These are phyloP conservation scores for Gorsachius goisagi DNA, from an alignment of 2,113 vertebrate species.

Conservation along the genomic window DNA sequence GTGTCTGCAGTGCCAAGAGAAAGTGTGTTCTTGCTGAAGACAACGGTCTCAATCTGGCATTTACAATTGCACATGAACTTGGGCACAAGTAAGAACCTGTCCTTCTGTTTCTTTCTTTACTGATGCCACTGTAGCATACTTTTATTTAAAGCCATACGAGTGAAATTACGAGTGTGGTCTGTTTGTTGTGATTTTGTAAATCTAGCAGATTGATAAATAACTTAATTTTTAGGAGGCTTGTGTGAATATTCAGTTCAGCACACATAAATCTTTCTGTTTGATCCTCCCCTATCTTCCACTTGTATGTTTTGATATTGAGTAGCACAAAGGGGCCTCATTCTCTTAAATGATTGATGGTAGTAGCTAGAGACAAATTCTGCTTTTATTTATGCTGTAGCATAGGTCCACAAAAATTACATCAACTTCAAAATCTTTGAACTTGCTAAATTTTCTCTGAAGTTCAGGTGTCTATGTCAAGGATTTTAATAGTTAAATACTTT, in stretches of 20 bases:
- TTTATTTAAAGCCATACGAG: not conserved
- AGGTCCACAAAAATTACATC: not conserved
- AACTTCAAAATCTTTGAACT: not conserved
- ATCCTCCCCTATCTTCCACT: not conserved
- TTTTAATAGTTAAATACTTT: constrained; percentile 5
- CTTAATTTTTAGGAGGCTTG: not conserved
- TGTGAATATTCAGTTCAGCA: not conserved
- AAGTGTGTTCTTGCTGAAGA: constrained; percentile 97
- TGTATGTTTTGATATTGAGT: not conserved
- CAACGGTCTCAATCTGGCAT: constrained; percentile 95
- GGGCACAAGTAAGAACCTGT: constrained; percentile 92
- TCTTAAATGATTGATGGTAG: not conserved
- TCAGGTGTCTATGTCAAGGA: not conserved
- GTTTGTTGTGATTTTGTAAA: not conserved
- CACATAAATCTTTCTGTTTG: not conserved
- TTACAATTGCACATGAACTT: constrained; percentile 98
- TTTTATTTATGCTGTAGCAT: not conserved
- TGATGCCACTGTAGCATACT: not conserved
- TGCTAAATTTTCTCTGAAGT: not conserved
- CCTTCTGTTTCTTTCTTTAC: not conserved
- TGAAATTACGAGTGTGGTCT: not conserved
- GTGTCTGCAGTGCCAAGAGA: constrained; percentile 91
- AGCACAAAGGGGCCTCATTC: not conserved
- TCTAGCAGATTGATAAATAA: not conserved
- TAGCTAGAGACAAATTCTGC: not conserved